Evolutionary conservation across 2,888 invertebrate genomes (phyloP).

Genomic region (Alloplasta piceator): DNA sequence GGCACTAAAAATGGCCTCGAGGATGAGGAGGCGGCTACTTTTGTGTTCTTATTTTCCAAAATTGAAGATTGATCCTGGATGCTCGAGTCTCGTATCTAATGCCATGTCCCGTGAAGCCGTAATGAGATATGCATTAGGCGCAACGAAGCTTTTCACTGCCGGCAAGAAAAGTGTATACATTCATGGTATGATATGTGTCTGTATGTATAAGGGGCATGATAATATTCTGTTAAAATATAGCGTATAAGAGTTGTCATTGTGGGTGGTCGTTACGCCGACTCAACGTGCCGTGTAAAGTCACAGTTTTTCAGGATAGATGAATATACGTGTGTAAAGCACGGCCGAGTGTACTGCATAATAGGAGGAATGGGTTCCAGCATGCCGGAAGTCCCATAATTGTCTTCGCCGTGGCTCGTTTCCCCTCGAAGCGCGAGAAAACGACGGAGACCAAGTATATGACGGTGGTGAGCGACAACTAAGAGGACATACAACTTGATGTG

Average conservation of each 20-base stretch:
- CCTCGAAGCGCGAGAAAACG: conserved; percentile 48
- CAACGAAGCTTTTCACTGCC: background rate
- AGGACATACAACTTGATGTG: conserved; percentile 56
- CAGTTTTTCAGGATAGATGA: conserved; percentile 71
- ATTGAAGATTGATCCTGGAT: no score
- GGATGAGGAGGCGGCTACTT: no score
- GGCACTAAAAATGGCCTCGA: no score
- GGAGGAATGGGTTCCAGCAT: conserved; percentile 48
- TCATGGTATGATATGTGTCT: conserved; percentile 1
- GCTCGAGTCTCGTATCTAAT: no score
- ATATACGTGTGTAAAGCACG: conserved; percentile 12
- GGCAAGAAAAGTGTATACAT: conserved; percentile 11
- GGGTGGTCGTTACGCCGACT: conserved; percentile 76
- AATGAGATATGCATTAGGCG: background rate
- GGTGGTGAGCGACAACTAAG: conserved; percentile 36
- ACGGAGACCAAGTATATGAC: conserved; percentile 53
- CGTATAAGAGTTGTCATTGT: conserved; percentile 70
- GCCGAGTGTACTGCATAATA: conserved; percentile 27
- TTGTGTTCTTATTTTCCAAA: no score
- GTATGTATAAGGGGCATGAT: conserved; percentile 9
- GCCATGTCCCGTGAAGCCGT: no score
- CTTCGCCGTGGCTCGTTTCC: conserved; percentile 69
- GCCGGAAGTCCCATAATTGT: conserved; percentile 76
- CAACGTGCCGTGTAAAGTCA: conserved; percentile 78
- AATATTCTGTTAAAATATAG: conserved; percentile 44